Base-by-base conservation (phyloP, 2,113 vertebrate species). In the Silurus asotus region DNA sequence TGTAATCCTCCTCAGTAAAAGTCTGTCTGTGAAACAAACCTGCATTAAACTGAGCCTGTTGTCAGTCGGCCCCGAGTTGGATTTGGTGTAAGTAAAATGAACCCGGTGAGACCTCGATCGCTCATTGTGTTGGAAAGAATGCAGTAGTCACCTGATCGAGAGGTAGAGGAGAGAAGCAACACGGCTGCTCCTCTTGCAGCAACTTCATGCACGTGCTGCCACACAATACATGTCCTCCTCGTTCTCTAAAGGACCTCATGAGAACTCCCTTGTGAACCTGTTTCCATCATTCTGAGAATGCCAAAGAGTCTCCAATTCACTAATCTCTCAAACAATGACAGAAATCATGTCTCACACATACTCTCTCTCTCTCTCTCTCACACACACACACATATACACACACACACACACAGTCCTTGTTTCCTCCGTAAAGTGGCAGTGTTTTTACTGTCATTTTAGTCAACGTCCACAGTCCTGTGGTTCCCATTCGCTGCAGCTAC, bases 391-490 rank as follows among this genome's bases (percentile, higher is more conserved):
- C 37, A 37, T 2, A 37, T 2, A 37, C 37, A 37, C 37, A 37
- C 37, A 37, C 37, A 37, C 37, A 37, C 37, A 37, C 37, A 37
- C 37, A 37, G 64, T 53, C 65, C 37, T 49, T 23, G 59, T 15
- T 59, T 81, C 59, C 61, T 45, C 8, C 56, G 37, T 74, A 74
- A 86, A 81, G 37, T 53, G 78, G 59, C 84, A 86, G 37, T 81
- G 84, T 80, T 61, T 77, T 75, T 58, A 55, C 51, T 56, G 8
- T 67, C 62, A 6, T 53, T 49, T 53, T 51, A 11, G 8, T 72
- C 78, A 56, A 61, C 37, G 8, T 28, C 65, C 65, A 83, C 53
- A 59, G 19, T 23, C 53, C 67, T 37, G 82, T 55, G 49, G 81
- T 82, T 45, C 59, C 67, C 53, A 23, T 37, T 85, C 20, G 3